Conservation (phyloP, 2,113 vertebrate species). For the Illadopsis cleaveri region DNA sequence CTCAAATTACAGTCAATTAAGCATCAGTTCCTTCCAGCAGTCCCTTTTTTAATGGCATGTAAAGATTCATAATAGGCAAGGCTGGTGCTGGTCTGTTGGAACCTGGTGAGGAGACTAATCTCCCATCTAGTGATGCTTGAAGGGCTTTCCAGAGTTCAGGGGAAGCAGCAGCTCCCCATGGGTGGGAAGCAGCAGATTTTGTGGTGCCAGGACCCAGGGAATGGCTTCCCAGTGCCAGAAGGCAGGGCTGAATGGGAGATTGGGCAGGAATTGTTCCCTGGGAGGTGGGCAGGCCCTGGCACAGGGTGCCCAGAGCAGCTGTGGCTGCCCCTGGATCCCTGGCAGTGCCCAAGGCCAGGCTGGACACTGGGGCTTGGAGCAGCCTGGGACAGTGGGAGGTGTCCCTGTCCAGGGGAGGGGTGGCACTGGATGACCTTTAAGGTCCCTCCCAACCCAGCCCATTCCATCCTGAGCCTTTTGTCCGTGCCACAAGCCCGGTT, state of each 20-base stretch:
- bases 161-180: neutral
- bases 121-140: neutral
- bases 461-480: neutral
- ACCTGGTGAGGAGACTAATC: neutral
- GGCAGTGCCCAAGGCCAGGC: neutral
- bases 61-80: neutral
- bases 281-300: neutral
- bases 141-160: neutral
- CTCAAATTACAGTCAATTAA: neutral
- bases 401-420: neutral
- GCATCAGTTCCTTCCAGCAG: neutral
- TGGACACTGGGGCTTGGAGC: neutral
- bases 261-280: fast-evolving
- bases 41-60: neutral
- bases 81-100: neutral
- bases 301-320: neutral
- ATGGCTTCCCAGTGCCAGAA: neutral
- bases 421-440: fast-evolving
- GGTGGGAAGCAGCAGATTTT: neutral
- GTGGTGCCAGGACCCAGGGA: neutral
- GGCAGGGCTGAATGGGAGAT: fast-evolving
- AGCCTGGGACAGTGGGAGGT: neutral
- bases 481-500: neutral
- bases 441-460: neutral
- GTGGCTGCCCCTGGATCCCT: neutral